Percentiles rank a stretch among this genome's conserved stretches.
Evolutionary conservation across 2,797 vertebrate species (phyloP).

Genomic region (Paedocypris micromegethes): DNA sequence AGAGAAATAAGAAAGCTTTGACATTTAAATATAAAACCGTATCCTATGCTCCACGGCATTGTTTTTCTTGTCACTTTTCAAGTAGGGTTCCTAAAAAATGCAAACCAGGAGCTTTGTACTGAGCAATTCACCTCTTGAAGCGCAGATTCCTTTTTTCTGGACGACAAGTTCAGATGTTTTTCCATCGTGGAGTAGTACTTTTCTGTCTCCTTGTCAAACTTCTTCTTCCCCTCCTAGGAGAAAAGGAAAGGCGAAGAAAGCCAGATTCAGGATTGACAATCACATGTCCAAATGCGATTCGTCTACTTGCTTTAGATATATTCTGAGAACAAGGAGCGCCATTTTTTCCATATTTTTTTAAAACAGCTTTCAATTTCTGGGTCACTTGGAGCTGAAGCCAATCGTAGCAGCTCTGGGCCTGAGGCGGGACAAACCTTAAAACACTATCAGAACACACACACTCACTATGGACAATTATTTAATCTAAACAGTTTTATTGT

Average conservation of each 20-base stretch:
- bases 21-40: neutral
- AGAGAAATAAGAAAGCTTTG: too few species aligned
- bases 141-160: slow-evolving; percentile 92
- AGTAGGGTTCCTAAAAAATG: neutral
- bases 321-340: too few species aligned
- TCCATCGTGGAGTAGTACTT: slow-evolving; percentile 93
- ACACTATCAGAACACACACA: too few species aligned
- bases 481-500: too few species aligned
- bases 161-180: slow-evolving; percentile 92
- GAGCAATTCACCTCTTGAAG: slow-evolving; percentile 81
- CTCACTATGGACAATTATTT: too few species aligned
- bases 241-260: neutral
- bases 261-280: neutral
- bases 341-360: too few species aligned
- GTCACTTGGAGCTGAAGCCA: too few species aligned
- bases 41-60: neutral
- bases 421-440: too few species aligned
- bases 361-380: too few species aligned
- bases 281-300: too few species aligned
- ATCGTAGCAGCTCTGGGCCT: too few species aligned
- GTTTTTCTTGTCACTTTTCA: neutral
- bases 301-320: too few species aligned
- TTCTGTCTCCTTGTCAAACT: slow-evolving; percentile 97
- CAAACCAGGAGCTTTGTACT: neutral
- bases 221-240: slow-evolving; percentile 88